Percentiles rank a stretch among this genome's conserved stretches.
Conservation (phyloP, 2,888 invertebrate species). For the Monoplex corrugatus region DNA sequence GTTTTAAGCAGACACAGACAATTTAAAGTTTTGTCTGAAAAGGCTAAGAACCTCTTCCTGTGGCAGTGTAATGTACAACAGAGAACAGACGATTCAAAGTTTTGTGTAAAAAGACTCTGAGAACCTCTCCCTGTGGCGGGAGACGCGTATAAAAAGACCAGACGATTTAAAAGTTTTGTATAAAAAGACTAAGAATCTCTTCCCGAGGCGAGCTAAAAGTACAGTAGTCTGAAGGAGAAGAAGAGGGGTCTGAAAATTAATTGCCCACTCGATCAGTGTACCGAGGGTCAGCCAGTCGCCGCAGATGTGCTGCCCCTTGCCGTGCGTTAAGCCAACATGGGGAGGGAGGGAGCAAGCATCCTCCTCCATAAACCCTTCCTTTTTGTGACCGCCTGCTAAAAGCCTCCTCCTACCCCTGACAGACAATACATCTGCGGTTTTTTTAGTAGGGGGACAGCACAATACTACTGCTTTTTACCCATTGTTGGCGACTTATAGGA, state of each 20-base stretch:
- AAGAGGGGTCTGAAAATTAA: not conserved
- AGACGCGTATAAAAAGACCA: no score
- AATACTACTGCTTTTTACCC: not conserved
- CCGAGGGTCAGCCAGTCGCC: not conserved
- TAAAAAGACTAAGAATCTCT: not conserved
- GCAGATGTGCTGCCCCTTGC: constrained; percentile 20
- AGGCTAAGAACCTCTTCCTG: no score
- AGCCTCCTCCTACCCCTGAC: not conserved
- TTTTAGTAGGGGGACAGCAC: not conserved
- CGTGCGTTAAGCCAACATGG: not conserved
- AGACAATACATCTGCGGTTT: constrained; percentile 35
- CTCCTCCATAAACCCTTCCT: not conserved
- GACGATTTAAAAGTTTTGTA: no score
- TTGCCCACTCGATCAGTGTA: not conserved
- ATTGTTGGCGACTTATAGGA: not conserved
- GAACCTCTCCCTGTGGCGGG: no score
- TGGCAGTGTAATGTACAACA: no score
- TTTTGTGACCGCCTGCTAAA: constrained; percentile 27
- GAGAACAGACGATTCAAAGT: no score
- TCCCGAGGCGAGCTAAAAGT: not conserved
- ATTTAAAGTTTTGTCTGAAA: no score
- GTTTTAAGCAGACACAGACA: no score
- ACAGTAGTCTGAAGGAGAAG: not conserved
- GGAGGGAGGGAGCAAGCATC: not conserved
- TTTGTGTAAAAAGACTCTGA: no score